Evolutionary conservation across 1,140 invertebrate species (phyloP).

Genomic region (Melanaphis sacchari): DNA sequence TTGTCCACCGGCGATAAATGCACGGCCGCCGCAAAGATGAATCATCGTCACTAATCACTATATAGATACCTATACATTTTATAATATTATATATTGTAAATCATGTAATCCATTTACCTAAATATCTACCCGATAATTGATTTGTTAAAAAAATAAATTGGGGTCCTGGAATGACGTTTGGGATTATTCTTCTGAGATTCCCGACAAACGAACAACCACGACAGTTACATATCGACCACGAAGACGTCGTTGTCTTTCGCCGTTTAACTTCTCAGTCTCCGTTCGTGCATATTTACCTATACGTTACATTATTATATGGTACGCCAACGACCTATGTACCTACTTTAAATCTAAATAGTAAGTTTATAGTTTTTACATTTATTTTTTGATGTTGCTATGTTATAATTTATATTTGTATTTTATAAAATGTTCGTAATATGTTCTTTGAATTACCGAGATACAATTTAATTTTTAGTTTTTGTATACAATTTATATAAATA

Average conservation of each 20-base stretch:
- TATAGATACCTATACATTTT: not conserved
- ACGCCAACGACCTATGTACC: not conserved
- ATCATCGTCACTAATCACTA: not conserved
- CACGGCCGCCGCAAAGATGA: not conserved
- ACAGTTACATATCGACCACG: not conserved
- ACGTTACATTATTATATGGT: not conserved
- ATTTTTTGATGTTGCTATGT: not conserved
- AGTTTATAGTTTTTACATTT: not conserved
- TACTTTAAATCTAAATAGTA: not conserved
- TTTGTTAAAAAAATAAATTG: conserved; percentile 1
- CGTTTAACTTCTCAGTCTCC: not conserved
- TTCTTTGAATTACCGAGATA: not conserved
- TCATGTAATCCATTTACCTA: not conserved
- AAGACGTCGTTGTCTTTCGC: not conserved
- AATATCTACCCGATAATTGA: not conserved
- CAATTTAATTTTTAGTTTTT: not conserved
- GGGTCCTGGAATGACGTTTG: not conserved
- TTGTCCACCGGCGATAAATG: not conserved
- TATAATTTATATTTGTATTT: not conserved
- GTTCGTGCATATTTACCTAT: not conserved
- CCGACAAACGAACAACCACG: not conserved
- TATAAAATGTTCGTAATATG: not conserved
- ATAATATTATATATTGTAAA: not conserved
- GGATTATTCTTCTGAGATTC: not conserved
- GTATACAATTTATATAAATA: not conserved